Evolutionary conservation across 2,888 invertebrate genomes (phyloP), one percentile per base, ranked within the genome.

Genomic region (Lepidocyrtoides sp.): DNA sequence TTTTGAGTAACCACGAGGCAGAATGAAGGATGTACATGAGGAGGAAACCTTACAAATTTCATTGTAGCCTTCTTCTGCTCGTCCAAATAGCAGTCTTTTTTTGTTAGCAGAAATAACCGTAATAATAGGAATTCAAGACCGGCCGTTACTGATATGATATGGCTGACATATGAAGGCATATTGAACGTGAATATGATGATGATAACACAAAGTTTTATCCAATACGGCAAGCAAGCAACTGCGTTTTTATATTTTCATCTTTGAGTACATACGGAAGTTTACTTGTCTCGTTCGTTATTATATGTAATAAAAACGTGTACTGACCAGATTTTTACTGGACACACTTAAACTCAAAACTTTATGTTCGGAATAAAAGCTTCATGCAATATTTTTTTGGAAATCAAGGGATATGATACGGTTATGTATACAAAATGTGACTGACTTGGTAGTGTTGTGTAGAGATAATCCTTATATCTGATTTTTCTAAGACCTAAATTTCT

Each of bases 281-380:
- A 14, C n/a, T 32, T 69, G 5, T 41, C 17, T 23, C 48, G 20
- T n/a, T 10, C 72, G 72, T 44, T 72, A 20, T 44, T 48, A 1
- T 20, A 44, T 72, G 12, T 54, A 54, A 79, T 79, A 54, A 79
- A 51, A 79, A 54, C 1, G 23, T 48, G 48, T 29, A 51, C 26
- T 60, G 44, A 44, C 29, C 10, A 3, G 29, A 51, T 79, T 79
- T 79, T 79, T 79, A 79, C 54, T 51, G 75, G 41, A n/a, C n/a
- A 44, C 75, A 57, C 41, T 57, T 57, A 51, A 60, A 75, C 60
- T 60, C 60, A 60, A 77, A 86, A 86, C 75, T 86, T 75, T 75
- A 86, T 86, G 86, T 86, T 41, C 77, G 54, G 69, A 20, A 54
- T 54, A 57, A 51, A 84, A 66, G 54, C 32, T 32, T 36, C 48